Conservation (phyloP, 2,888 invertebrate species). For the Hirtodrosophila alboralis region DNA sequence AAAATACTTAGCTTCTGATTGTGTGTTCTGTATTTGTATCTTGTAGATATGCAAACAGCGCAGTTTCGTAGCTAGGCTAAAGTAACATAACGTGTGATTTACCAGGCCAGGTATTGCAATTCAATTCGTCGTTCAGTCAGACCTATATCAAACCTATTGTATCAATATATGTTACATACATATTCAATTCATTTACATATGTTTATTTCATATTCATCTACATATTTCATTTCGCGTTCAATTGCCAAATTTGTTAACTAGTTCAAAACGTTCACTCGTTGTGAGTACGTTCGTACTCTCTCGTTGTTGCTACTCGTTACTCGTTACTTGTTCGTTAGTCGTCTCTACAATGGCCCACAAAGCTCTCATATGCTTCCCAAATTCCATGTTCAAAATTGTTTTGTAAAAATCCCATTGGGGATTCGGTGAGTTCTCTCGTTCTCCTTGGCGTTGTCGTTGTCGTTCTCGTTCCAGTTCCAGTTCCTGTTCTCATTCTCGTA, state of each 20-base stretch:
- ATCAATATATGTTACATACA: background rate
- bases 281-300: background rate
- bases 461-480: too few relatives aligned
- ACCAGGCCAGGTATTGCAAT: conserved; percentile 56
- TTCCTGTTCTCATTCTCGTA: background rate
- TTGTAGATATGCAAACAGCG: conserved; percentile 73
- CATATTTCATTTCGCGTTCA: conserved; percentile 1
- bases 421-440: too few relatives aligned
- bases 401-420: background rate
- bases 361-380: background rate
- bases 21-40: conserved; percentile 72
- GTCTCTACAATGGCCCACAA: conserved; percentile 1
- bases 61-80: conserved; percentile 55
- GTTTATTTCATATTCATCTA: background rate
- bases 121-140: conserved; percentile 10
- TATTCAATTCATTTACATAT: background rate
- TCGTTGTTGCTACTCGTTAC: conserved; percentile 18
- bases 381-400: conserved; percentile 1
- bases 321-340: conserved; percentile 9
- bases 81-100: conserved; percentile 19
- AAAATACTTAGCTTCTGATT: conserved; percentile 51
- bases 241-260: too few relatives aligned
- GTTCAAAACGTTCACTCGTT: conserved; percentile 4
- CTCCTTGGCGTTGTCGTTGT: too few relatives aligned
- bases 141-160: background rate